phyloP scores from a whole-genome alignment of 2,888 invertebrate species.

The Hemicrepidius hirtus region DNA sequence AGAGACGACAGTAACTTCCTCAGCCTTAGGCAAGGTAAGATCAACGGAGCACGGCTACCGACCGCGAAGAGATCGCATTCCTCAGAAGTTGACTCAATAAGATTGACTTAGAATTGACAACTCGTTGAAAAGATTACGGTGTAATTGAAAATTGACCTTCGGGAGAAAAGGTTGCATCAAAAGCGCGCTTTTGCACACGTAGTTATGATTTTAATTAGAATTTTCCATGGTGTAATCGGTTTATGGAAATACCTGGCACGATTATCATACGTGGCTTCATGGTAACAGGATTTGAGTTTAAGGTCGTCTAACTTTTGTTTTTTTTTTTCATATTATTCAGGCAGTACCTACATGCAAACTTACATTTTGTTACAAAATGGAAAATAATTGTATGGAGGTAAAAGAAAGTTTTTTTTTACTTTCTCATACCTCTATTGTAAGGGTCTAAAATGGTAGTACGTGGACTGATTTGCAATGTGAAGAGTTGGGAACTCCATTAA shows the following conservation, averaged over 20 bases:
- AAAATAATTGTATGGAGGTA: no score
- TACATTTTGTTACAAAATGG: no score
- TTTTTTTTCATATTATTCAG: not conserved
- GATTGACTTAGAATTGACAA: constrained; percentile 36
- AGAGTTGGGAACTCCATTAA: no score
- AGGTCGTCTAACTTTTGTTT: constrained; percentile 12
- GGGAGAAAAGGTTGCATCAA: not conserved
- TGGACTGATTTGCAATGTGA: no score
- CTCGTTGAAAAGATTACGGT: constrained; percentile 26
- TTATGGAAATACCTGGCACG: constrained; percentile 31
- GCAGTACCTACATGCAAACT: no score
- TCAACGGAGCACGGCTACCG: constrained; percentile 42
- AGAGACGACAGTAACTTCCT: constrained; percentile 53
- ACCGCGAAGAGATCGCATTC: constrained; percentile 53
- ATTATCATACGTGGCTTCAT: constrained; percentile 17
- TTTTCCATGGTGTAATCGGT: constrained; percentile 34
- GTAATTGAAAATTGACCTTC: constrained; percentile 18
- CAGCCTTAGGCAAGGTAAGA: constrained; percentile 55
- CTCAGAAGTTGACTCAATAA: constrained; percentile 25
- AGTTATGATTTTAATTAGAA: not conserved
- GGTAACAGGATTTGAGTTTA: constrained; percentile 22
- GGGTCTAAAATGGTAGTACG: no score
- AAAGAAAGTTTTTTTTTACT: no score
- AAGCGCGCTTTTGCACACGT: not conserved
- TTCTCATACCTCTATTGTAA: no score